Percentiles rank a stretch among this genome's conserved stretches.
Conservation (phyloP, 1,140 invertebrate genomes). For the Drosophila takahashii region DNA sequence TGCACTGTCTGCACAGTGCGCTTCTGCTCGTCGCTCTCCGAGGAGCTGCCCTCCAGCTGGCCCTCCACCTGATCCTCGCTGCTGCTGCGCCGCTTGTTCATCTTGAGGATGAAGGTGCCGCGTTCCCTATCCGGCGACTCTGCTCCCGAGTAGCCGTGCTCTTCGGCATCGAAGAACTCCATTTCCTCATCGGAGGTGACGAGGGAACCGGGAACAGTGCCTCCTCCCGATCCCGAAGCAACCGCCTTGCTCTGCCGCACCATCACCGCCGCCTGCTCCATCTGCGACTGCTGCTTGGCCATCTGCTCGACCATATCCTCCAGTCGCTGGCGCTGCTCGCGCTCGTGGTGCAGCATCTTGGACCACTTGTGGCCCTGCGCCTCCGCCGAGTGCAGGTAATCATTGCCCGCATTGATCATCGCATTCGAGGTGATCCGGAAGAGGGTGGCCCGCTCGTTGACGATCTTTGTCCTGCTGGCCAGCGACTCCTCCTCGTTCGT, state of each 20-base stretch:
- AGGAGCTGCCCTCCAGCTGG: constrained; percentile 85
- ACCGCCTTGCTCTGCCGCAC: constrained; percentile 83
- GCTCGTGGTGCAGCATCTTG: constrained; percentile 95
- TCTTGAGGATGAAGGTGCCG: constrained; percentile 89
- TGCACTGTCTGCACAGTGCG: constrained; percentile 65
- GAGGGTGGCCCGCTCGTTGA: constrained; percentile 93
- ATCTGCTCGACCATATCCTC: constrained; percentile 99
- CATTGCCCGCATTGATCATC: constrained; percentile 97
- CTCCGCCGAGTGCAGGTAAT: constrained; percentile 95
- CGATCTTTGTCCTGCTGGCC: constrained; percentile 82
- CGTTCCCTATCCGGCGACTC: constrained; percentile 53
- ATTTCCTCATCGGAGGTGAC: constrained; percentile 93
- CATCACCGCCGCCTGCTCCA: constrained; percentile 93
- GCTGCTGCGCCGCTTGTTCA: constrained; percentile 83
- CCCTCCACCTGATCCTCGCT: constrained; percentile 80
- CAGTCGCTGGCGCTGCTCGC: constrained; percentile 96
- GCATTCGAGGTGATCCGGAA: constrained; percentile 97
- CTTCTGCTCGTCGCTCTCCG: constrained; percentile 84
- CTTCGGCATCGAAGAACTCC: constrained; percentile 96
- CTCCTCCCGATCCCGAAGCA: constrained; percentile 43
- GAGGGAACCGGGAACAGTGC: constrained; percentile 15
- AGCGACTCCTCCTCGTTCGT: constrained; percentile 86
- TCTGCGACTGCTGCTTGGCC: constrained; percentile 96
- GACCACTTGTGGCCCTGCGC: constrained; percentile 95
- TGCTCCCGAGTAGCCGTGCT: constrained; percentile 86